Base-by-base conservation (phyloP, 1,140 invertebrate genomes). In the Psix sp. region DNA sequence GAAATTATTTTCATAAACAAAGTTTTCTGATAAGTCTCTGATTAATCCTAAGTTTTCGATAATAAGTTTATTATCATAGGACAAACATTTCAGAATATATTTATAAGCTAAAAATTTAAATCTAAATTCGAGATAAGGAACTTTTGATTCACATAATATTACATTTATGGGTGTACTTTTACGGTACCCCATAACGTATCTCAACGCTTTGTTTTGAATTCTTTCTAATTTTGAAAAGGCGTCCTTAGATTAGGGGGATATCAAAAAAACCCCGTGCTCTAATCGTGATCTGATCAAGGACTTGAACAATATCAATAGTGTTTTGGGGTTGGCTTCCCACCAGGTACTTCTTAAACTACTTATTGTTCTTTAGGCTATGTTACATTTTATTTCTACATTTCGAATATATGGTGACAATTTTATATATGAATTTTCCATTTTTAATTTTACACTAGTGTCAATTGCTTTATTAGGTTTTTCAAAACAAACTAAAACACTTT, bases 281-380 rank as follows among this genome's bases (percentile, higher is more conserved):
- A 46, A 10, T 11, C n/a, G 17, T 6, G 29, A 36, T 26, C 33
- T 35, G 3, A 59, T 59, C 3, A 59, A 18, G 15, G 56, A 24
- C 13, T 36, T 38, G 13, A 35, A 57, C 1, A 57, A 15, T 2
- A 16, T 26, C 5, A 57, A 13, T 13, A 57, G 18, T 11, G 20
- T 45, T 3, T 11, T 35, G 5, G 51, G 33, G n/a, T 56, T 31
- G 7, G 51, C 42, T 13, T 51, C 35, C 51, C 40, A 67, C 51
- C 51, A 67, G 0, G 16, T 43, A 9, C 46, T 26, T 43, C 65
- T 57, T 2, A 68, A 13, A 13, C 35, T n/a, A n/a, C 43, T 59
- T 14, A 57, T 15, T 2, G 42, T 48, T 5, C 18, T 49, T 10
- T 56, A 18, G 0, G 20, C 11, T 14, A 16, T 20, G 5, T 15